These are phyloP conservation scores for Chymomyza costata DNA, from an alignment of 1,140 invertebrate species.

Conservation along the genomic window DNA sequence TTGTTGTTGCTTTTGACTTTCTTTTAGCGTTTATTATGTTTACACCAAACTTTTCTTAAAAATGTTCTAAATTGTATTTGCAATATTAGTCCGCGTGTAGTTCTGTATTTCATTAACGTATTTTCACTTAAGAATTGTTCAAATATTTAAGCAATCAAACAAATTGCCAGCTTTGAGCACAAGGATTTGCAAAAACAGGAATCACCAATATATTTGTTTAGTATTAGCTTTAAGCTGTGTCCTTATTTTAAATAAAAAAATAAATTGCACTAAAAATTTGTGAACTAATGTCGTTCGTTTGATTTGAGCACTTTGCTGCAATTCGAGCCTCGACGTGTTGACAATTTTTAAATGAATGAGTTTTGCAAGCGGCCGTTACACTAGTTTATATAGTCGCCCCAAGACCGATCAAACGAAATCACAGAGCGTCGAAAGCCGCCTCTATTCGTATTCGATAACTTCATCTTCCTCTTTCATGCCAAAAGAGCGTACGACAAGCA, in stretches of 20 bases:
- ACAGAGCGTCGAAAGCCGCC: constrained; percentile 5
- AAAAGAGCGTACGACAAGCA: too few species aligned
- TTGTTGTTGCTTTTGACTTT: too few species aligned
- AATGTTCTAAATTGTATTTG: constrained; percentile 74
- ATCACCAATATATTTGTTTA: not conserved
- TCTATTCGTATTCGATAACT: too few species aligned
- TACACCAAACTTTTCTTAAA: constrained; percentile 27
- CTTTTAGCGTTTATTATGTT: not conserved
- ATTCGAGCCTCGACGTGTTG: constrained; percentile 58
- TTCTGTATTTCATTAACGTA: constrained; percentile 74
- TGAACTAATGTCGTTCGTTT: too few species aligned
- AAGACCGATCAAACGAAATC: constrained; percentile 11
- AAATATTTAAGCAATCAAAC: constrained; percentile 8
- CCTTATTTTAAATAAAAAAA: constrained; percentile 3
- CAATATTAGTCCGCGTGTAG: constrained; percentile 61
- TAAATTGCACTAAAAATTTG: too few species aligned
- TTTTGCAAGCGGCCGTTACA: constrained; percentile 38
- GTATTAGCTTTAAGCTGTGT: not conserved
- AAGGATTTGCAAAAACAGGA: not conserved
- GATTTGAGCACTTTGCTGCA: constrained; percentile 15
- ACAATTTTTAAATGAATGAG: constrained; percentile 61
- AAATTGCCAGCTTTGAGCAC: not conserved
- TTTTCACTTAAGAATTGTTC: too few species aligned
- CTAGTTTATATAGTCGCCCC: constrained; percentile 45
- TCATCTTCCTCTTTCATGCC: too few species aligned